Conservation (phyloP, 2,797 vertebrate species). For the Arremon aurantiirostris region DNA sequence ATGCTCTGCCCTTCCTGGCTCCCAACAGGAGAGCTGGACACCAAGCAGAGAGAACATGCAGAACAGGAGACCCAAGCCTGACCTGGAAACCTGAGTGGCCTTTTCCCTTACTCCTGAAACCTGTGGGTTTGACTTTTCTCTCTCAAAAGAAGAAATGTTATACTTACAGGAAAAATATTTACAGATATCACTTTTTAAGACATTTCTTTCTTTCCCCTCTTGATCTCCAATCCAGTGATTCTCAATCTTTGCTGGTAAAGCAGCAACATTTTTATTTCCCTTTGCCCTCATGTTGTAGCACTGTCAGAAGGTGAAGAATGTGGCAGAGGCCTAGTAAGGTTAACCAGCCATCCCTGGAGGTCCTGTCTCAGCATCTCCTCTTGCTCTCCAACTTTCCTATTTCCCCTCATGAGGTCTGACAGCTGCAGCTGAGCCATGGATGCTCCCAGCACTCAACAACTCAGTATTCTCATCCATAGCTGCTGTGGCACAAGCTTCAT, state of each 20-base stretch:
- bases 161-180: neutral
- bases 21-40: neutral
- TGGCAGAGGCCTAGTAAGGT: neutral
- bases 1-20: neutral
- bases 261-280: neutral
- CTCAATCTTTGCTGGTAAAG: neutral
- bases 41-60: neutral
- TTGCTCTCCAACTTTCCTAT: neutral
- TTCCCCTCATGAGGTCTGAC: neutral
- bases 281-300: neutral
- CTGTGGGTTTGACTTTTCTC: neutral
- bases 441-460: neutral
- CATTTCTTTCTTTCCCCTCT: neutral
- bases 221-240: neutral
- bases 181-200: neutral
- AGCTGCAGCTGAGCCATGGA: rapidly evolving
- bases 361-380: neutral
- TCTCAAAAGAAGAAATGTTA: conserved; percentile 22
- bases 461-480: neutral
- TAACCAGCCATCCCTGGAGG: neutral
- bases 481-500: neutral
- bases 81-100: neutral
- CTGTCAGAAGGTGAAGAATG: neutral
- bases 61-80: neutral
- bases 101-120: neutral